phyloP scores from a whole-genome alignment of 2,113 vertebrate species.

The human region DNA sequence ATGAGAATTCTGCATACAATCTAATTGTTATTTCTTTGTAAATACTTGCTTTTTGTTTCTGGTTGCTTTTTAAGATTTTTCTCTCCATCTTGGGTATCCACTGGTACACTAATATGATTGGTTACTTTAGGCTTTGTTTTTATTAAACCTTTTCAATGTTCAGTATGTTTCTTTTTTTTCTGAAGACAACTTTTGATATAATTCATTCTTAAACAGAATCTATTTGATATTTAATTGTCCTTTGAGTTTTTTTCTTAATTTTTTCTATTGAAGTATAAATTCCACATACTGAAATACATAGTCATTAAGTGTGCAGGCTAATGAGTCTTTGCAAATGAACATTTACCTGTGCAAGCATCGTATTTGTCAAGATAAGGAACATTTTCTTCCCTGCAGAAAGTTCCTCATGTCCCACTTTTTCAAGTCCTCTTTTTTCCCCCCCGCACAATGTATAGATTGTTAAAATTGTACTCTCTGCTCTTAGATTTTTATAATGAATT shows the following conservation, averaged over 20 bases:
- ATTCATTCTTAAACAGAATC: background rate
- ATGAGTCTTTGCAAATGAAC: background rate
- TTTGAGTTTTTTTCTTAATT: background rate
- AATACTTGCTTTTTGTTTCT: background rate
- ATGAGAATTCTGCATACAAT: background rate
- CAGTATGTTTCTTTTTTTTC: background rate
- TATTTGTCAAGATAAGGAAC: background rate
- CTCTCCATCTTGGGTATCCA: background rate
- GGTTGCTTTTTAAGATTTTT: background rate
- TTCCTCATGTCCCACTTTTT: background rate
- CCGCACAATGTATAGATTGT: background rate
- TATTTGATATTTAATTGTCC: background rate
- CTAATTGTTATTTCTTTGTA: background rate
- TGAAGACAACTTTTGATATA: background rate
- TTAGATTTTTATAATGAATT: background rate
- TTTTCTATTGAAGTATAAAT: background rate
- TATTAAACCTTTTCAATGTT: background rate
- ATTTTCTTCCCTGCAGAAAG: background rate
- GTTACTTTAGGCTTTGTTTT: background rate
- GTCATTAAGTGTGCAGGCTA: background rate
- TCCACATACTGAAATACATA: background rate
- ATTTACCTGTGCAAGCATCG: background rate
- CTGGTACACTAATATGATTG: too few species aligned
- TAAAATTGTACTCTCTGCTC: background rate
- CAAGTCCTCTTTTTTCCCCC: background rate